Evolutionary conservation across 2,888 invertebrate species (phyloP).

Genomic region (Laspeyria flexula): DNA sequence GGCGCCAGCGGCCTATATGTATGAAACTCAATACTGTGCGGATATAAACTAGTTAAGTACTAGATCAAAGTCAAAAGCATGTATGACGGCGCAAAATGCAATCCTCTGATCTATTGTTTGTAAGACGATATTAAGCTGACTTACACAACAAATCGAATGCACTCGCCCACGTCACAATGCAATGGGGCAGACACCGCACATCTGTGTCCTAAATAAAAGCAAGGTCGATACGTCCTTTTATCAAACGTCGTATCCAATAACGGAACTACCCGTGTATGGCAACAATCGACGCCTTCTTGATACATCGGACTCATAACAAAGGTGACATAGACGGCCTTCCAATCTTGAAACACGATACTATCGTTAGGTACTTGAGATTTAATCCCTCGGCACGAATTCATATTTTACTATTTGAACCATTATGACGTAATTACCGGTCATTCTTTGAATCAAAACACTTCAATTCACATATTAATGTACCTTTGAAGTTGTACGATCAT

Average conservation of each 20-base stretch:
- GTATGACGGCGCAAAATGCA: not conserved
- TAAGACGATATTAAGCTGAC: slow-evolving; percentile 20
- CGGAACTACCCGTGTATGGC: slow-evolving; percentile 56
- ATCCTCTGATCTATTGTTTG: slow-evolving; percentile 9
- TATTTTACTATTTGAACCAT: not conserved
- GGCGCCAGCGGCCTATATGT: slow-evolving; percentile 33
- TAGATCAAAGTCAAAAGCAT: not conserved
- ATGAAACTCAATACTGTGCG: slow-evolving; percentile 29
- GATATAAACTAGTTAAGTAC: not conserved
- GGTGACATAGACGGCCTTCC: slow-evolving; percentile 28
- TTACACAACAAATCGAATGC: slow-evolving; percentile 46
- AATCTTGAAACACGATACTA: slow-evolving; percentile 8
- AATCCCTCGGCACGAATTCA: not conserved
- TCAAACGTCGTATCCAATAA: slow-evolving; percentile 61
- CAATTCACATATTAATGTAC: slow-evolving; percentile 3
- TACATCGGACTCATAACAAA: slow-evolving; percentile 47
- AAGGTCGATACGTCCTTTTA: slow-evolving; percentile 72
- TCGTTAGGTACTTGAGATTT: not conserved
- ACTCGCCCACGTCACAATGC: slow-evolving; percentile 56
- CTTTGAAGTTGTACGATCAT: slow-evolving; percentile 9
- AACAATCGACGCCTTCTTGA: slow-evolving; percentile 56
- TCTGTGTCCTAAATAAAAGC: slow-evolving; percentile 71
- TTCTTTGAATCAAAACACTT: slow-evolving; percentile 1
- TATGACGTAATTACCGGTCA: not conserved
- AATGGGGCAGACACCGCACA: slow-evolving; percentile 56